Evolutionary conservation across 1,140 invertebrate species (phyloP), one percentile per base, ranked within the genome.

Genomic region (Heliconius congener): DNA sequence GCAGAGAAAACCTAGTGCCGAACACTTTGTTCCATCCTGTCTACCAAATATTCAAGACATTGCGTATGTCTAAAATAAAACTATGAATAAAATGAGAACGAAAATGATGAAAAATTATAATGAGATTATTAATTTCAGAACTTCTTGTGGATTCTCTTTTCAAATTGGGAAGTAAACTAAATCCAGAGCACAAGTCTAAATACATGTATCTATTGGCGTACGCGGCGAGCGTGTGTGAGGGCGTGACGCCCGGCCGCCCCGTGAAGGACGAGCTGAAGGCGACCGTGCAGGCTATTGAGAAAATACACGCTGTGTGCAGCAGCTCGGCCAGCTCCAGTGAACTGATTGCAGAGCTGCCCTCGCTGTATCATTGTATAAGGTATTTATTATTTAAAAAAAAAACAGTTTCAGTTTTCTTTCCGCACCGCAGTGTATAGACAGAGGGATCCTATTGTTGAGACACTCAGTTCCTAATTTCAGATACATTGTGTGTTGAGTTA

Each of bases 181-280:
- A 99, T 94, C 98, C 97, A 0, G 99, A 99, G 88, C 98, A 99
- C 90, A 99, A 99, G 95, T 97, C 98, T 3, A 99, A 99, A 92
- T 99, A 99, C 88, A 98, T 99, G 87, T 98, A 98, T 94, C 94
- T 99, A 57, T 93, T 99, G 77, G 98, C 99, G 4, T 99, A 99
- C 95, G 98, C 99, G 11, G 97, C 98, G 3, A 99, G 98, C 91
- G 98, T 99, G 0, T 97, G 97, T 85, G 99, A 99, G 92, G 87
- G 89, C 0, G 82, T 81, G 0, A 96, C 96, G 30, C 91, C 95
- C 0, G 95, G 95, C 19, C 98, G 98, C 86, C 99, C 98, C 88
- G 96, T 96, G 2, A 98, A 98, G 91, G 98, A 98, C 84, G 98
- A 99, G 89, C 91, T 99, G 16, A 99, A 99, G 92, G 95, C 96